These are phyloP conservation scores for Cenopis cana DNA, from an alignment of 2,888 invertebrate species.

Conservation along the genomic window DNA sequence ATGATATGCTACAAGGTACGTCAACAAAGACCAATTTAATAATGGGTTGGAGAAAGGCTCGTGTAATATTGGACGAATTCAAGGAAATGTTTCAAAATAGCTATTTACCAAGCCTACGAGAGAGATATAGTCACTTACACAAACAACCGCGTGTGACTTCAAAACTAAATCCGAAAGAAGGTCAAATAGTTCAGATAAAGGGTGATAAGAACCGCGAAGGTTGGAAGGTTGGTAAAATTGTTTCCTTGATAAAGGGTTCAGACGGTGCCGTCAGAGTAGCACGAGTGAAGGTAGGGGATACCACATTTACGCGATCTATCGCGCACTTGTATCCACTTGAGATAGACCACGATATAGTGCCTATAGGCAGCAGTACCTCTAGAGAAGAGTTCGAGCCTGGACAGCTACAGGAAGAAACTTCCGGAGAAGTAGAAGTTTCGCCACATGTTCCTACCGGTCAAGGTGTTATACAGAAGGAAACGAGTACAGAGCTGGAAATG, in stretches of 20 bases:
- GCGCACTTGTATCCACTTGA: too few species aligned
- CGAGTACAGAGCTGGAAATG: too few species aligned
- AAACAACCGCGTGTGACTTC: neutral
- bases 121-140: neutral
- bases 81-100: neutral
- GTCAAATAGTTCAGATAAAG: neutral
- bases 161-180: neutral
- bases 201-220: neutral
- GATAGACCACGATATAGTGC: too few species aligned
- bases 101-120: neutral
- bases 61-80: neutral
- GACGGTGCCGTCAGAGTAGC: neutral
- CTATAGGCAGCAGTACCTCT: too few species aligned
- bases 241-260: neutral
- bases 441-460: too few species aligned
- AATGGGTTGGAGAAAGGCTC: neutral
- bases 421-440: too few species aligned
- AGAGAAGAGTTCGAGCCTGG: too few species aligned
- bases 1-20: neutral
- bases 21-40: neutral
- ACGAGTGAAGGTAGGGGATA: too few species aligned
- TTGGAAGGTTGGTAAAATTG: neutral
- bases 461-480: too few species aligned
- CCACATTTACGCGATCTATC: too few species aligned
- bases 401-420: too few species aligned